phyloP scores from a whole-genome alignment of 1,140 invertebrate genomes.

The Monochamus saltuarius region DNA sequence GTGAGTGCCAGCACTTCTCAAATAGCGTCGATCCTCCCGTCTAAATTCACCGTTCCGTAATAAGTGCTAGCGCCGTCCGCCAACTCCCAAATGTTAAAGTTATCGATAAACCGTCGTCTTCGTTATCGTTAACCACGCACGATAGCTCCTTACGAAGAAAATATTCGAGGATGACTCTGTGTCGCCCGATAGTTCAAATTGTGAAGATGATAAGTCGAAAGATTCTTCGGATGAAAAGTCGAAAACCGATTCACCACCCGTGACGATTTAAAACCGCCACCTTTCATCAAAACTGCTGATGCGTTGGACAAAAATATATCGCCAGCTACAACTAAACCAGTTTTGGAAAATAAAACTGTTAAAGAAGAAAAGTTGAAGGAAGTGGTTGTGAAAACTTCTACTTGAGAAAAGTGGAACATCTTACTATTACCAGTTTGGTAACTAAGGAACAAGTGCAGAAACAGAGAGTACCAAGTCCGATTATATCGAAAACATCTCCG shows the following conservation, averaged over 20 bases:
- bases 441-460: conserved; percentile 30
- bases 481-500: conserved; percentile 39
- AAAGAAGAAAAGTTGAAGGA: conserved; percentile 6
- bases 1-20: conserved; percentile 48
- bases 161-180: conserved; percentile 64
- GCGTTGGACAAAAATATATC: background rate
- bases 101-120: conserved; percentile 56
- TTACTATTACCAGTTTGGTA: conserved; percentile 18
- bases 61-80: conserved; percentile 48
- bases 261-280: conserved; percentile 18
- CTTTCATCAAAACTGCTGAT: conserved; percentile 18
- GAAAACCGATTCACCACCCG: conserved; percentile 29
- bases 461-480: conserved; percentile 32
- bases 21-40: conserved; percentile 46
- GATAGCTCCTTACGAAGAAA: conserved; percentile 59
- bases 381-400: background rate
- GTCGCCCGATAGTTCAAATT: conserved; percentile 58
- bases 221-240: conserved; percentile 44
- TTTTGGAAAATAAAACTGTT: conserved; percentile 4
- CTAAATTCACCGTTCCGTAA: conserved; percentile 48
- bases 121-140: conserved; percentile 58
- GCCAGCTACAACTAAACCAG: conserved; percentile 1
- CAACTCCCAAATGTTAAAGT: conserved; percentile 51
- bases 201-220: conserved; percentile 52
- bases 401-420: conserved; percentile 11